Conservation (phyloP, 1,140 invertebrate species). For the Magallana ariakensis region DNA sequence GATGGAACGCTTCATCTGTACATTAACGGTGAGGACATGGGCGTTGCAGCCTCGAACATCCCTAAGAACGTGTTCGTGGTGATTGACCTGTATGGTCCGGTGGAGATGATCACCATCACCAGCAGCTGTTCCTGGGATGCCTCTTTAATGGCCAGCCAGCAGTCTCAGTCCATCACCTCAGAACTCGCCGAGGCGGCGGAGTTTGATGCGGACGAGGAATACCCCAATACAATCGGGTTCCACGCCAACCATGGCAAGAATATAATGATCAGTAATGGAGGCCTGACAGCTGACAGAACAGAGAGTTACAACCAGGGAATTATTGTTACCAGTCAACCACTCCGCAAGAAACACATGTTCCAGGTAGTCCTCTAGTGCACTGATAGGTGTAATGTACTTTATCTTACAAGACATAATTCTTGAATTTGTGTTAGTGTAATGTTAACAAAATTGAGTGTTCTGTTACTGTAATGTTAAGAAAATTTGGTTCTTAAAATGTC, state of each 20-base stretch:
- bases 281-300: constrained; percentile 84
- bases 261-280: constrained; percentile 84
- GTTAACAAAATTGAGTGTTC: no score
- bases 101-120: constrained; percentile 84
- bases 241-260: constrained; percentile 86
- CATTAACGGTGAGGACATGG: constrained; percentile 91
- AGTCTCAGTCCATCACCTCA: constrained; percentile 61
- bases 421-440: no score
- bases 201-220: constrained; percentile 27
- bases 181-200: constrained; percentile 51
- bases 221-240: constrained; percentile 70
- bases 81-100: constrained; percentile 87
- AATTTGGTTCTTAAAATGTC: no score
- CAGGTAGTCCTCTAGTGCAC: constrained; percentile 75
- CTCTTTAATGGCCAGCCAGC: constrained; percentile 59
- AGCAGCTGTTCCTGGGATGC: constrained; percentile 76
- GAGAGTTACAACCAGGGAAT: constrained; percentile 89
- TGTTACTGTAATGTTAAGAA: no score
- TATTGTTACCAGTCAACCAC: constrained; percentile 83
- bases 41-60: constrained; percentile 88
- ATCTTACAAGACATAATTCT: no score
- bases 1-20: constrained; percentile 83
- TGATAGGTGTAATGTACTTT: no score
- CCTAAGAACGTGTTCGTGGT: constrained; percentile 89
- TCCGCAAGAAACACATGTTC: constrained; percentile 84